Evolutionary conservation across 2,113 vertebrate genomes (phyloP), one percentile per base, ranked within the genome.

Genomic region (Cavia porcellus): DNA sequence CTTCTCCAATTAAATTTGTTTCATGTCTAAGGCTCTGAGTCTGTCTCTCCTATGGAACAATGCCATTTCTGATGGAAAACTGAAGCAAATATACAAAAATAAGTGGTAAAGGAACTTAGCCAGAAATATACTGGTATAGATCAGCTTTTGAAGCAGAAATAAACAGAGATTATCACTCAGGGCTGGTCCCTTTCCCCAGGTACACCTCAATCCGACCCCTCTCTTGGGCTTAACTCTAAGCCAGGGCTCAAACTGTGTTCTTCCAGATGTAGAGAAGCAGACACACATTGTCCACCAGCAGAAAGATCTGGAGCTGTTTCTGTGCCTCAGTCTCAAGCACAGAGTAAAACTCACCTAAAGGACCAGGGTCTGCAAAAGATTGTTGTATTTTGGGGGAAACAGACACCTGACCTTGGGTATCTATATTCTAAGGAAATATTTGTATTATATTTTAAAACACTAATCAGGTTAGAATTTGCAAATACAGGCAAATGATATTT

Each of bases 31-130:
- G 42, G 24, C 50, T 84, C 25, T 82, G 55, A 90, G 47, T 80
- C 42, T 90, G 6, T 93, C 52, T 70, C 62, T 94, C 32, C 93
- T 68, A 59, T 19, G 47, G 84, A 79, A 50, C 28, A n/a, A n/a
- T 86, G 47, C 20, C 72, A 68, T 77, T 70, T 83, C n/a, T 70
- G 55, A 52, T 96, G 77, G 90, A 79, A 92, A 90, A 81, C 19
- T 92, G 70, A 90, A 94, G 79, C 24, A 30, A 79, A 90, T 38
- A 81, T 62, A 55, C 61, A 72, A 80, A 94, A 92, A 82, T 79
- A 88, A 89, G 55, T 52, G 66, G n/a, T n/a, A 38, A 85, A 90
- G 62, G 75, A 90, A n/a, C 68, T 59, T 79, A 96, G 88, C 64
- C 81, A 75, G 83, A 90, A 74, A 77, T 32, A 28, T 9, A 30